Evolutionary conservation across 2,888 invertebrate species (phyloP), one percentile per base, ranked within the genome.

Genomic region (Dryococelus australis): DNA sequence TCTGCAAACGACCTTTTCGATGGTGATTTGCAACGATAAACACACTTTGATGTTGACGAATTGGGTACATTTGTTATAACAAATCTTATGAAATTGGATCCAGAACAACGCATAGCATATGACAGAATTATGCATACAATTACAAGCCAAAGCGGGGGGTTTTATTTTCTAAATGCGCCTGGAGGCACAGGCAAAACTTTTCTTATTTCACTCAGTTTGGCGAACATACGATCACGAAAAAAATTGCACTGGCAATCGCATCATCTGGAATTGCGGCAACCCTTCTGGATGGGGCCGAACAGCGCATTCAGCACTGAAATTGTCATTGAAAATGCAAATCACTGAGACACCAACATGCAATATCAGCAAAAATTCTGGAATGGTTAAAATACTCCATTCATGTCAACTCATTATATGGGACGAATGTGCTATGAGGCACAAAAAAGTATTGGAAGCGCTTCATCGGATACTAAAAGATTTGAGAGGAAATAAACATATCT

Each of bases 401-500:
- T 89, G 92, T 91, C 91, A 91, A 89, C 78, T 85, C 89, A n/a
- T 91, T 85, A 83, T 35, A 81, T n/a, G n/a, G n/a, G n/a, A n/a
- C n/a, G n/a, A n/a, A n/a, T n/a, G n/a, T n/a, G n/a, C n/a, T n/a
- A n/a, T n/a, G n/a, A n/a, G n/a, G n/a, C n/a, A n/a, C n/a, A n/a
- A n/a, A n/a, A n/a, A n/a, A n/a, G n/a, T n/a, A n/a, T n/a, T n/a
- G n/a, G n/a, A n/a, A n/a, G n/a, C n/a, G n/a, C n/a, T n/a, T n/a
- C n/a, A n/a, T n/a, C n/a, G n/a, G n/a, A n/a, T n/a, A n/a, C n/a
- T n/a, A n/a, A n/a, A n/a, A n/a, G n/a, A n/a, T n/a, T n/a, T n/a
- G n/a, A n/a, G n/a, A n/a, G n/a, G n/a, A n/a, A n/a, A n/a, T n/a
- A n/a, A n/a, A n/a, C n/a, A n/a, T 24, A 84, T 47, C 80, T 85